Conservation (phyloP, 2,113 vertebrate genomes). For the Engystomops pustulosus region DNA sequence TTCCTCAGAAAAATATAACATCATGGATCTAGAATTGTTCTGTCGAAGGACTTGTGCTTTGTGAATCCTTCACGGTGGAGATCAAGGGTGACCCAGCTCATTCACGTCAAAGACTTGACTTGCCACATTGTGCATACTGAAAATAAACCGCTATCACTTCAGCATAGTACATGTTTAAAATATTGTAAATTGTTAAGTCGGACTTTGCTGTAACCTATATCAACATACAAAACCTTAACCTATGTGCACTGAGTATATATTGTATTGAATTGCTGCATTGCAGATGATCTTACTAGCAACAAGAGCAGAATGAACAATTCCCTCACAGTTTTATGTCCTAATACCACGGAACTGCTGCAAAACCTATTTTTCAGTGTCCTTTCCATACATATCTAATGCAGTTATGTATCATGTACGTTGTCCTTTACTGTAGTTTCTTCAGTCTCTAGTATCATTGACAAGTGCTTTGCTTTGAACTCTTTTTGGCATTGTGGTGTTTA, state of each 20-base stretch:
- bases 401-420: slow-evolving; percentile 64
- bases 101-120: neutral
- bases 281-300: slow-evolving; percentile 73
- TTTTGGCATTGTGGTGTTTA: slow-evolving; percentile 74
- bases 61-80: neutral
- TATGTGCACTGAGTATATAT: slow-evolving; percentile 81
- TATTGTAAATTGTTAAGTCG: slow-evolving; percentile 40
- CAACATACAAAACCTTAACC: slow-evolving; percentile 74
- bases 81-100: neutral
- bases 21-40: neutral
- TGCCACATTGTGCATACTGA: slow-evolving; percentile 10
- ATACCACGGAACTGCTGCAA: slow-evolving; percentile 73
- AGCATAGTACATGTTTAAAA: slow-evolving; percentile 7
- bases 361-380: slow-evolving; percentile 71
- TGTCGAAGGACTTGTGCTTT: neutral
- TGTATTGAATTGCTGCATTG: slow-evolving; percentile 77
- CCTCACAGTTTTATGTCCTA: slow-evolving; percentile 71
- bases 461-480: slow-evolving; percentile 72
- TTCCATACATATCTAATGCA: slow-evolving; percentile 71
- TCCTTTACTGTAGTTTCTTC: slow-evolving; percentile 73
- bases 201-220: slow-evolving; percentile 66
- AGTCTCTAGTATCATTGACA: slow-evolving; percentile 74
- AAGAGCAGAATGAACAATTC: slow-evolving; percentile 62
- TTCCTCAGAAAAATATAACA: neutral
- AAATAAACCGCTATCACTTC: slow-evolving; percentile 30